phyloP scores from a whole-genome alignment of 2,888 invertebrate genomes.

The Drosophila putrida region DNA sequence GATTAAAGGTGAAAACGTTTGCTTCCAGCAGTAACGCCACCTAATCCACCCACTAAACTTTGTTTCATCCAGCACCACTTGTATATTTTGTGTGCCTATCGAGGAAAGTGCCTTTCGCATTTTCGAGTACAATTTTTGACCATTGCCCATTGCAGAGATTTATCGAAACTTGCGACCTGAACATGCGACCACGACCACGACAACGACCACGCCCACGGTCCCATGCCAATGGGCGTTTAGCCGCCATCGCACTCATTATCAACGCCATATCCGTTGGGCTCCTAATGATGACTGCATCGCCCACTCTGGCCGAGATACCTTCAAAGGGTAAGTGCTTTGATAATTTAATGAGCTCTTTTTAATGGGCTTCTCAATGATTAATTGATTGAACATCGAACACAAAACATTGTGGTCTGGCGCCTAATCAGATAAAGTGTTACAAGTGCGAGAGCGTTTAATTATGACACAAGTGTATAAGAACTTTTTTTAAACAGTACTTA shows the following conservation, averaged over 20 bases:
- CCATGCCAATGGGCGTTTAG: conserved; percentile 33
- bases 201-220: conserved; percentile 9
- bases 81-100: conserved; percentile 13
- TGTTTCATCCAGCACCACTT: neutral
- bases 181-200: conserved; percentile 27
- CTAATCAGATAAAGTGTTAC: conserved; percentile 17
- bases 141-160: conserved; percentile 68
- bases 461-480: conserved; percentile 13
- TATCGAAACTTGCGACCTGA: conserved; percentile 35
- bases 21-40: conserved; percentile 22
- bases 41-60: conserved; percentile 4
- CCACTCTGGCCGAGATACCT: conserved; percentile 81
- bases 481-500: conserved; percentile 3
- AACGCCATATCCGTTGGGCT: conserved; percentile 54
- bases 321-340: conserved; percentile 83
- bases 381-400: conserved; percentile 36
- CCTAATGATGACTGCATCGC: conserved; percentile 74
- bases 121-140: conserved; percentile 52
- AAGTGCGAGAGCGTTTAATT: conserved; percentile 34
- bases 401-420: neutral
- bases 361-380: conserved; percentile 58
- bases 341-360: conserved; percentile 70
- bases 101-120: conserved; percentile 26
- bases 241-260: conserved; percentile 59
- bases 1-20: conserved; percentile 77